Percentiles rank a stretch among this genome's conserved stretches.
Conservation (phyloP, 1,140 invertebrate genomes). For the Aphis craccivora region DNA sequence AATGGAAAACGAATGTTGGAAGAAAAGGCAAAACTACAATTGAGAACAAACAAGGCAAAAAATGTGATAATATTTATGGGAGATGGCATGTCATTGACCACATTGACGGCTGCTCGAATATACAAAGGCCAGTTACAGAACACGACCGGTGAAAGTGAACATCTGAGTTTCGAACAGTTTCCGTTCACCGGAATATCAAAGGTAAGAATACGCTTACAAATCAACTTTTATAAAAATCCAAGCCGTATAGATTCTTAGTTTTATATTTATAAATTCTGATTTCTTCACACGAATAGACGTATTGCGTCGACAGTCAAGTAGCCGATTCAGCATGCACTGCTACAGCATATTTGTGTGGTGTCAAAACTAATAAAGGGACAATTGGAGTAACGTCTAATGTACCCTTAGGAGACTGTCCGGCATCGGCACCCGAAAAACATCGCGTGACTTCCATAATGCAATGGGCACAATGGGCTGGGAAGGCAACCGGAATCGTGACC, state of each 20-base stretch:
- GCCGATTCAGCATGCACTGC: conserved; percentile 84
- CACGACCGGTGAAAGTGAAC: conserved; percentile 71
- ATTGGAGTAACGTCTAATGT: conserved; percentile 77
- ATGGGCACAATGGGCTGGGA: conserved; percentile 77
- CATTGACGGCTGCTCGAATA: conserved; percentile 74
- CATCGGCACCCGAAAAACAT: conserved; percentile 68
- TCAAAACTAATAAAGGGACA: conserved; percentile 77
- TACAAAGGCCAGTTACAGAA: conserved; percentile 70
- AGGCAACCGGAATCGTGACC: conserved; percentile 75
- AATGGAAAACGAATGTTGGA: conserved; percentile 58
- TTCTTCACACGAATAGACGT: conserved; percentile 71
- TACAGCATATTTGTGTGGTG: conserved; percentile 83
- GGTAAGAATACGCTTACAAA: conserved; percentile 65
- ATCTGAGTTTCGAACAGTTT: conserved; percentile 79
- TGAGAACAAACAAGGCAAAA: conserved; percentile 66
- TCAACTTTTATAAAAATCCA: background rate
- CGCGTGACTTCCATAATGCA: conserved; percentile 73
- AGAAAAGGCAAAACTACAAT: conserved; percentile 32
- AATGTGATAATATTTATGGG: conserved; percentile 80
- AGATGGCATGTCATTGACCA: conserved; percentile 79
- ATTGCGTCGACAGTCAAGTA: conserved; percentile 81
- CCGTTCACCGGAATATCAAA: conserved; percentile 77
- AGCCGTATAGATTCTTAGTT: background rate
- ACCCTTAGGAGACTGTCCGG: conserved; percentile 68
- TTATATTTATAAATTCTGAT: background rate